Percentiles rank a stretch among this genome's conserved stretches.
phyloP scores from a whole-genome alignment of 2,113 vertebrate species.

The Archilochus colubris region DNA sequence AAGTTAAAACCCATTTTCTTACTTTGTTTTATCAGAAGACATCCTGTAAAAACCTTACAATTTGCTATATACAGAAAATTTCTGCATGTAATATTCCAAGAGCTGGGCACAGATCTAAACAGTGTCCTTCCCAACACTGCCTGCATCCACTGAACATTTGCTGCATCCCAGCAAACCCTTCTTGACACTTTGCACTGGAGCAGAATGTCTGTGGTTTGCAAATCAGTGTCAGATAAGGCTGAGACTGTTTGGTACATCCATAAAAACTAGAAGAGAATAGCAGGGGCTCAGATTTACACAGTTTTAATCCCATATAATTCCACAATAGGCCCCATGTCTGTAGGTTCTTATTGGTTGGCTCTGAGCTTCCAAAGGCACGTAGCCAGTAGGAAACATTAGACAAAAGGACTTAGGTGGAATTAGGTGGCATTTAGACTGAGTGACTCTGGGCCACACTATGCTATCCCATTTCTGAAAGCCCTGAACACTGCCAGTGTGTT shows the following conservation, averaged over 20 bases:
- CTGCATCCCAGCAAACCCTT: background rate
- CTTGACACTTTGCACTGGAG: background rate
- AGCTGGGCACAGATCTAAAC: background rate
- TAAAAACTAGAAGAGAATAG: background rate
- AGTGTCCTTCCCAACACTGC: background rate
- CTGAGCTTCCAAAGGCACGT: background rate
- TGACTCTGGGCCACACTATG: background rate
- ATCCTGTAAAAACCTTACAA: background rate
- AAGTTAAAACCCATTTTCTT: background rate
- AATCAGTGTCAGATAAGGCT: background rate
- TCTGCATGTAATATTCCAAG: background rate
- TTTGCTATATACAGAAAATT: background rate
- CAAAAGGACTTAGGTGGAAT: conserved; percentile 45
- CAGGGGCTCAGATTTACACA: conserved; percentile 20
- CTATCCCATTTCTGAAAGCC: background rate
- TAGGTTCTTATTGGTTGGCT: conserved; percentile 21
- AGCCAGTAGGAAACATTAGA: conserved; percentile 51
- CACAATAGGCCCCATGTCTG: background rate
- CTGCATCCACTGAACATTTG: background rate
- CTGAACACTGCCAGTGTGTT: background rate
- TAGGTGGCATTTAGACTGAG: conserved; percentile 15
- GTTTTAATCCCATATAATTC: conserved; percentile 52
- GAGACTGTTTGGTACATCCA: background rate
- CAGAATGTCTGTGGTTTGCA: background rate
- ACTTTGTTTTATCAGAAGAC: background rate